phyloP scores from a whole-genome alignment of 2,113 vertebrate species.

The Ammodytes marinus region DNA sequence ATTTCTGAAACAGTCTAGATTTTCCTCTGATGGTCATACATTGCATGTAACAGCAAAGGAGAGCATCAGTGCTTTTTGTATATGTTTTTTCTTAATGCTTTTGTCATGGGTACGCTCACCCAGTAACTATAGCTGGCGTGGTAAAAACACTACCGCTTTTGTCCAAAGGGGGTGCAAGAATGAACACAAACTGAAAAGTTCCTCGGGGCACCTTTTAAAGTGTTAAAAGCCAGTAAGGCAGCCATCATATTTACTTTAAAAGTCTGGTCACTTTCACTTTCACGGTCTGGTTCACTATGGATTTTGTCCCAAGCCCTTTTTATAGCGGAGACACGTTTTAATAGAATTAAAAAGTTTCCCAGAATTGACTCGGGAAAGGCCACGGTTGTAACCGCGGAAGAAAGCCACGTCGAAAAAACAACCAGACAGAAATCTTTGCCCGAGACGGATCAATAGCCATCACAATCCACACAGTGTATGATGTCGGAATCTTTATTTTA shows the following conservation, averaged over 20 bases:
- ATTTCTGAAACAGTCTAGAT: too few relatives aligned
- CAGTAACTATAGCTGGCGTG: too few relatives aligned
- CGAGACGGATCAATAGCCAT: slow-evolving; percentile 66
- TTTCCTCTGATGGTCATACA: too few relatives aligned
- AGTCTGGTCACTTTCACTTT: slow-evolving; percentile 77
- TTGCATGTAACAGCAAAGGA: too few relatives aligned
- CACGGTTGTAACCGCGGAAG: slow-evolving; percentile 23
- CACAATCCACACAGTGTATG: slow-evolving; percentile 25
- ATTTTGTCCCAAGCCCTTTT: slow-evolving; percentile 56
- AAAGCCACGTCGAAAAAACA: slow-evolving; percentile 41
- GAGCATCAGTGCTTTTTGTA: too few relatives aligned
- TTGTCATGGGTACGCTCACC: too few relatives aligned
- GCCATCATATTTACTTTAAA: slow-evolving; percentile 70
- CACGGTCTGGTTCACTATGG: slow-evolving; percentile 72
- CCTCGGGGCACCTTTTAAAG: too few relatives aligned
- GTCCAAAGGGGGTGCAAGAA: too few relatives aligned
- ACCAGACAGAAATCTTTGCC: slow-evolving; percentile 36
- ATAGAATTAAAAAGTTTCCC: slow-evolving; percentile 72
- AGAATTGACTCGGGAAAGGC: slow-evolving; percentile 71
- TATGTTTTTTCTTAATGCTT: too few relatives aligned
- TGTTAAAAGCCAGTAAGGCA: slow-evolving; percentile 22
- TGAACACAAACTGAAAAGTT: too few relatives aligned
- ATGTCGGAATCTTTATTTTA: slow-evolving; percentile 35
- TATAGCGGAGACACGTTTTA: slow-evolving; percentile 51
- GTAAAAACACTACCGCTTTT: too few relatives aligned